phyloP scores from a whole-genome alignment of 2,113 vertebrate genomes.

The Piprites chloris region DNA sequence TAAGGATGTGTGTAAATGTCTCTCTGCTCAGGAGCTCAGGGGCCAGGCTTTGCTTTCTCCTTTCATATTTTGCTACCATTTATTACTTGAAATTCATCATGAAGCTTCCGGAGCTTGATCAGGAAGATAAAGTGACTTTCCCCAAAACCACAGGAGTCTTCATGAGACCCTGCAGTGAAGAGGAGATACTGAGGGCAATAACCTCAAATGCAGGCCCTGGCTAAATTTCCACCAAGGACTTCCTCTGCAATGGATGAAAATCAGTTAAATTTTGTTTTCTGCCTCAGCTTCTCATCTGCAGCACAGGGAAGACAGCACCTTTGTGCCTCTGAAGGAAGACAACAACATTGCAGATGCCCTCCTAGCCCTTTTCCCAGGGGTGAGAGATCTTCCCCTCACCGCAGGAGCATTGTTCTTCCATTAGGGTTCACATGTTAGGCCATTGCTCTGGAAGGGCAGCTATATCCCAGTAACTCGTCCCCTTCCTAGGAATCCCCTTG shows the following conservation, averaged over 20 bases:
- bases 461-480: not conserved
- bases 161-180: not conserved
- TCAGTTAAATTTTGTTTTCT: not conserved
- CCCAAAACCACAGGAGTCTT: not conserved
- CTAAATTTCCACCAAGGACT: not conserved
- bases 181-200: not conserved
- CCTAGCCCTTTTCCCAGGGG: not conserved
- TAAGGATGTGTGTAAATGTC: not conserved
- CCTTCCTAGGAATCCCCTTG: not conserved
- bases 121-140: not conserved
- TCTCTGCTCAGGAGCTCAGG: not conserved
- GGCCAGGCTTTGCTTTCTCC: not conserved
- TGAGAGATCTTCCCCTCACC: not conserved
- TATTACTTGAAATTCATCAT: not conserved
- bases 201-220: not conserved
- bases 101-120: not conserved
- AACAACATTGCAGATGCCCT: not conserved
- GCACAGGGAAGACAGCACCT: not conserved
- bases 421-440: not conserved
- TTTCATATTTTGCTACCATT: not conserved
- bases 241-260: not conserved
- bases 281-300: not conserved
- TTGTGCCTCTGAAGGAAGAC: not conserved
- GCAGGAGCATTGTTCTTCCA: not conserved
- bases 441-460: not conserved